A percentile compares a stretch with the other conserved stretches of the same genome.
These are phyloP conservation scores for Volucella inflata DNA, from an alignment of 2,888 invertebrate genomes.

Conservation along the genomic window DNA sequence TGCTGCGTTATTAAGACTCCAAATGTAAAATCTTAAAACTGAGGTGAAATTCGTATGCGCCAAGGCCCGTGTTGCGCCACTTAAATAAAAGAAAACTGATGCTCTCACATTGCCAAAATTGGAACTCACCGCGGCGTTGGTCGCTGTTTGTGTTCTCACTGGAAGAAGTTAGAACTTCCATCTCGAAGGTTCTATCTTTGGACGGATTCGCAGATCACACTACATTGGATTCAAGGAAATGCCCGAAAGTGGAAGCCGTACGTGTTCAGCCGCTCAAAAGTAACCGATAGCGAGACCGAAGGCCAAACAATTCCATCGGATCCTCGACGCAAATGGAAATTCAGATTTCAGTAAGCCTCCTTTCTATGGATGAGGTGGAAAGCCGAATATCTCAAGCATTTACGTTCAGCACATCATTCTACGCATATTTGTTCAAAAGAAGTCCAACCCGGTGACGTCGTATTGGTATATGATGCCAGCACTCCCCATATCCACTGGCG, in stretches of 20 bases:
- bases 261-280: neutral
- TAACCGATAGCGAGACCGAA: neutral
- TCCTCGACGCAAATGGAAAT: neutral
- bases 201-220: conserved; percentile 32
- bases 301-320: too few relatives aligned
- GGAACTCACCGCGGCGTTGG: too few relatives aligned
- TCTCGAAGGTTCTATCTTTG: conserved; percentile 7
- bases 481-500: too few relatives aligned
- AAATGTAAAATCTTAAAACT: too few relatives aligned
- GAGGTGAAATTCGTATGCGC: too few relatives aligned
- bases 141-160: neutral
- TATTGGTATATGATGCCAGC: too few relatives aligned
- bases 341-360: conserved; percentile 12
- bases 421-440: too few relatives aligned
- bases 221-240: conserved; percentile 5
- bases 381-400: conserved; percentile 3
- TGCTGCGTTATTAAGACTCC: too few relatives aligned
- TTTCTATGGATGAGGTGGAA: conserved; percentile 18
- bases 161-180: neutral
- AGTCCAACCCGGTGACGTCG: too few relatives aligned
- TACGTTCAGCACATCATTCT: conserved; percentile 9
- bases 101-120: too few relatives aligned
- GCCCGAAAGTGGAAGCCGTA: conserved; percentile 15
- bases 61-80: too few relatives aligned
- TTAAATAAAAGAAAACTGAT: too few relatives aligned